Percentiles rank a stretch among this genome's conserved stretches.
Evolutionary conservation across 2,113 vertebrate genomes (phyloP).

Genomic region (Epinephelus lanceolatus): DNA sequence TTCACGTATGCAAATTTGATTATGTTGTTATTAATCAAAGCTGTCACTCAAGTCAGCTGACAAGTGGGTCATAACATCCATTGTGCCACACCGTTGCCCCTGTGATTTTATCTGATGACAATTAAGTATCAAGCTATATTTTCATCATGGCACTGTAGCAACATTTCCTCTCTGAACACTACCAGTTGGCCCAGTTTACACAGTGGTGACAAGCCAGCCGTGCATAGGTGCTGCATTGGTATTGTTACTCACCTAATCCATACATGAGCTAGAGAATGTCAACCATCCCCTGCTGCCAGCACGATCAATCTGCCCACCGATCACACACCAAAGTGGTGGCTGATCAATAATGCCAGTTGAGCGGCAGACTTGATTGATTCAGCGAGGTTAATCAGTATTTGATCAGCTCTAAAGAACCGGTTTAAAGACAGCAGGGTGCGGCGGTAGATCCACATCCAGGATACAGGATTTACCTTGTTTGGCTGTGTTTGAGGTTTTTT

Average conservation of each 20-base stretch:
- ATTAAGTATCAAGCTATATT: slow-evolving; percentile 22
- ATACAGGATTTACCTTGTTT: no score
- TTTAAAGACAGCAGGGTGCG: no score
- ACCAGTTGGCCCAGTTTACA: slow-evolving; percentile 32
- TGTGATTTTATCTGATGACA: slow-evolving; percentile 44
- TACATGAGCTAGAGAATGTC: slow-evolving; percentile 28
- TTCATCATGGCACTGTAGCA: background rate
- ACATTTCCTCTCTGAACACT: slow-evolving; percentile 13
- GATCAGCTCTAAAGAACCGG: no score
- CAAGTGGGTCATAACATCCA: slow-evolving; percentile 52
- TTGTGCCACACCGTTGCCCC: background rate
- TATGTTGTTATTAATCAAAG: slow-evolving; percentile 59
- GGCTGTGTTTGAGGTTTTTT: background rate
- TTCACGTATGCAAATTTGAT: slow-evolving; percentile 56
- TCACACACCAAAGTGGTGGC: no score
- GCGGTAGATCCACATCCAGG: no score
- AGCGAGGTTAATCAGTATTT: no score
- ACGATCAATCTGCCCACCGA: no score
- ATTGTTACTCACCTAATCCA: slow-evolving; percentile 14
- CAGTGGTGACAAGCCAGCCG: background rate
- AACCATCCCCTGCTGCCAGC: background rate
- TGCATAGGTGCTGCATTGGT: background rate
- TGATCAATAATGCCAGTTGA: no score
- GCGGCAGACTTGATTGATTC: no score
- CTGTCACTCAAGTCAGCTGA: slow-evolving; percentile 54